A percentile compares a stretch with the other conserved stretches of the same genome.
phyloP scores from a whole-genome alignment of 2,797 vertebrate genomes.

The Pantherophis vulpinus region DNA sequence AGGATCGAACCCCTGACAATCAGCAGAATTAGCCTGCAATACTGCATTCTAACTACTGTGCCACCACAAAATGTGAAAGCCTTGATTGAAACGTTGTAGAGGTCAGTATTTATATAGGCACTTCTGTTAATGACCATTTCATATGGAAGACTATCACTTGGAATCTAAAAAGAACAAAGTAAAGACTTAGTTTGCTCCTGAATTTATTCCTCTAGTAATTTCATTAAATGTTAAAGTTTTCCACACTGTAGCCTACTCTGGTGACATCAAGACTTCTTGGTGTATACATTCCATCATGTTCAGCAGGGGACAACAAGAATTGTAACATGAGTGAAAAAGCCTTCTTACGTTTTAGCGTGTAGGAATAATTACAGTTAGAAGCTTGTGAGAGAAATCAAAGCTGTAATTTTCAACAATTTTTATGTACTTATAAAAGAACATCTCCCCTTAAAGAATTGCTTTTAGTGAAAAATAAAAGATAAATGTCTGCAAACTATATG shows the following conservation, averaged over 20 bases:
- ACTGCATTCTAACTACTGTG: neutral
- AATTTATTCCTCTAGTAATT: neutral
- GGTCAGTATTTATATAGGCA: neutral
- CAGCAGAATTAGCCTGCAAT: neutral
- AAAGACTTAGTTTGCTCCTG: neutral
- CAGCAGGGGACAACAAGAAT: neutral
- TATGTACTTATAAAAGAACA: neutral
- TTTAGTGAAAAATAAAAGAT: neutral
- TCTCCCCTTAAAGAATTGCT: neutral
- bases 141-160: neutral
- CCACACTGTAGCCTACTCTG: neutral
- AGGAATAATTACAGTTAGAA: neutral
- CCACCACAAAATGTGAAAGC: neutral
- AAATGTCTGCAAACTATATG: neutral
- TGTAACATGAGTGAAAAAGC: neutral
- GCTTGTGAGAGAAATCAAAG: neutral
- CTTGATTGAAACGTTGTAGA: neutral
- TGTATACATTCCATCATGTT: neutral
- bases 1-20: neutral
- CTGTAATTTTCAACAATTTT: neutral
- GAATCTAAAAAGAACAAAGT: neutral
- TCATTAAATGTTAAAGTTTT: neutral
- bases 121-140: neutral
- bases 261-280: neutral
- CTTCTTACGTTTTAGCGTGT: neutral